These are phyloP conservation scores for Takifugu flavidus DNA, from an alignment of 2,113 vertebrate genomes.

Conservation along the genomic window DNA sequence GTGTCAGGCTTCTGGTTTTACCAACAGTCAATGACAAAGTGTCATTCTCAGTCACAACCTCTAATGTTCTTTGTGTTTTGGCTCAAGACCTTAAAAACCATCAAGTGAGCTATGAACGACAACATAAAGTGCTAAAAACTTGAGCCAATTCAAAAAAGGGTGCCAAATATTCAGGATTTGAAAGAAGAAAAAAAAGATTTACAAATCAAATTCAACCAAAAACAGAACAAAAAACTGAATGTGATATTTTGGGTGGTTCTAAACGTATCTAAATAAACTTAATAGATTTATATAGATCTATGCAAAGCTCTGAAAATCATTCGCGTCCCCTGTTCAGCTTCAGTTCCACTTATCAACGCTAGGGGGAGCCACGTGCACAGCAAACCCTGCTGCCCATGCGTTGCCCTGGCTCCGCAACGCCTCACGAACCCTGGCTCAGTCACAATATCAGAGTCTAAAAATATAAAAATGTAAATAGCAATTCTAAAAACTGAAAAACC, in stretches of 20 bases:
- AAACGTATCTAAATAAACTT: slow-evolving; percentile 26
- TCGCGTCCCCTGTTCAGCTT: not conserved
- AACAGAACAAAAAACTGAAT: slow-evolving; percentile 24
- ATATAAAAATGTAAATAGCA: slow-evolving; percentile 28
- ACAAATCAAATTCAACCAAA: slow-evolving; percentile 19
- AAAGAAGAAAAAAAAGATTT: slow-evolving; percentile 9
- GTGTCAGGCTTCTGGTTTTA: slow-evolving; percentile 31
- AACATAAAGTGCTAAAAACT: slow-evolving; percentile 61
- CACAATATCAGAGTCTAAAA: slow-evolving; percentile 22
- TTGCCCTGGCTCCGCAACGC: slow-evolving; percentile 3
- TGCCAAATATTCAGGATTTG: slow-evolving; percentile 19
- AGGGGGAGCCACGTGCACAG: slow-evolving; percentile 45
- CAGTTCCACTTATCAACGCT: slow-evolving; percentile 37
- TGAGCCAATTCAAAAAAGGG: slow-evolving; percentile 53
- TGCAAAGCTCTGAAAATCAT: not conserved
- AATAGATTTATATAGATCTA: slow-evolving; percentile 1
- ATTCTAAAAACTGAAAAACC: slow-evolving; percentile 11
- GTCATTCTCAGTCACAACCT: slow-evolving; percentile 19
- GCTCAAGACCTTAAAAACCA: slow-evolving; percentile 54
- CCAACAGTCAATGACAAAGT: slow-evolving; percentile 15
- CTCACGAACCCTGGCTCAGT: slow-evolving; percentile 14
- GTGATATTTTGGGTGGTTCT: slow-evolving; percentile 38
- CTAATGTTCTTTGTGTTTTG: slow-evolving; percentile 35
- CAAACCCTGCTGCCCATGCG: slow-evolving; percentile 15
- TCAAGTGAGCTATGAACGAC: slow-evolving; percentile 27